These are phyloP conservation scores for Capreolus pygargus DNA, from an alignment of 2,113 vertebrate genomes.

Conservation along the genomic window DNA sequence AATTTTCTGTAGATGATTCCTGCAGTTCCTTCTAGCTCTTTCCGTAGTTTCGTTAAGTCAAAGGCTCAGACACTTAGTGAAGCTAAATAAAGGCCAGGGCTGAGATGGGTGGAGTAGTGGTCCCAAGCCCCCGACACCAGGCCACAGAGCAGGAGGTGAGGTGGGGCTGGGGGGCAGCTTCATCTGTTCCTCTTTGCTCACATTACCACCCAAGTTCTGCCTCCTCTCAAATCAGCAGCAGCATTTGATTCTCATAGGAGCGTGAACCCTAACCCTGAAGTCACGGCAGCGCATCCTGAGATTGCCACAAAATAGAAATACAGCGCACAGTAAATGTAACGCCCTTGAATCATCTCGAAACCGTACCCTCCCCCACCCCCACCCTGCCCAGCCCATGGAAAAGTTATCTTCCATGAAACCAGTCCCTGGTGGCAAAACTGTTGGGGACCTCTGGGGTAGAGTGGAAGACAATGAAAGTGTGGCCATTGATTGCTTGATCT, in stretches of 20 bases:
- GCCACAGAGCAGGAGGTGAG: not conserved
- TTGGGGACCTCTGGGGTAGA: not conserved
- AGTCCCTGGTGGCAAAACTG: not conserved
- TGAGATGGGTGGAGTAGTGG: not conserved
- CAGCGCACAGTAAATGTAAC: not conserved
- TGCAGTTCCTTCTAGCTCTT: not conserved
- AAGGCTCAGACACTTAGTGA: not conserved
- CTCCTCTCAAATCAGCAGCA: not conserved
- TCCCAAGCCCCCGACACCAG: not conserved
- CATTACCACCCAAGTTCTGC: not conserved
- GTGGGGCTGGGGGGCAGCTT: not conserved
- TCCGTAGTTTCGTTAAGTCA: not conserved
- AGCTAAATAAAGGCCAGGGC: not conserved
- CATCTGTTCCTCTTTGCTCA: not conserved
- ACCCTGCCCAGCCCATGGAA: not conserved
- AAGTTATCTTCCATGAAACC: not conserved
- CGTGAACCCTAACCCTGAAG: not conserved
- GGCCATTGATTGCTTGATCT: not conserved
- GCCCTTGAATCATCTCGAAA: not conserved
- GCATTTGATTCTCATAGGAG: not conserved
- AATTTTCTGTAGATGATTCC: not conserved
- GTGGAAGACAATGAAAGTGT: not conserved
- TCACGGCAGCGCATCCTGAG: not conserved
- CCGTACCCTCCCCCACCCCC: not conserved
- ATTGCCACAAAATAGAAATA: not conserved